A percentile compares a stretch with the other conserved stretches of the same genome.
phyloP scores from a whole-genome alignment of 2,888 invertebrate species.

The Diarsia brunnea region DNA sequence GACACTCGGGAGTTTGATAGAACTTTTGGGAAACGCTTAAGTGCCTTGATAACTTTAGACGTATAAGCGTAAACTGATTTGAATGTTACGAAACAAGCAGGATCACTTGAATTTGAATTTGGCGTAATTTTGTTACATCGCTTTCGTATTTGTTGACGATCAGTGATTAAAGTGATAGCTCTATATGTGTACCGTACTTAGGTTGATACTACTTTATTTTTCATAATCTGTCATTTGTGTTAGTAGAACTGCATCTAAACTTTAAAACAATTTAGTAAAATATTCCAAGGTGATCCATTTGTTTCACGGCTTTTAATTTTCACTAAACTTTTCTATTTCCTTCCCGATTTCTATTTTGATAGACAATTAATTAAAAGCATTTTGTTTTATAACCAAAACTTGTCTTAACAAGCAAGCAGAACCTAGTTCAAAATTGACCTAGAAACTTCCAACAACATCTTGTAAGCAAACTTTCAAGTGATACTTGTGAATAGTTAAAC shows the following conservation, averaged over 20 bases:
- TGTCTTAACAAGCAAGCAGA: constrained; percentile 3
- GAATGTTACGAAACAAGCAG: constrained; percentile 30
- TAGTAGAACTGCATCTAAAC: neutral
- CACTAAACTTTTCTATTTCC: neutral
- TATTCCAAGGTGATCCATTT: neutral
- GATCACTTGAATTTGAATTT: constrained; percentile 22
- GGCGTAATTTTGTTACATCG: neutral
- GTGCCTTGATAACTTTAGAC: constrained; percentile 41
- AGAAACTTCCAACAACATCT: constrained; percentile 42
- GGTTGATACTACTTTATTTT: too few species aligned
- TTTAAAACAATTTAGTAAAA: neutral
- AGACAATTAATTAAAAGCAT: constrained; percentile 1
- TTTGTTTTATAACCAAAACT: constrained; percentile 1
- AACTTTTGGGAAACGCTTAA: constrained; percentile 44
- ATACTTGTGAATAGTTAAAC: constrained; percentile 56
- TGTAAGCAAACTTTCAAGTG: constrained; percentile 39
- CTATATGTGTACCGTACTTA: too few species aligned
- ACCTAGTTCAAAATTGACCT: constrained; percentile 32
- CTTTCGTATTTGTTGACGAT: neutral
- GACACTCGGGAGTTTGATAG: constrained; percentile 28
- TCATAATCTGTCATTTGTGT: too few species aligned
- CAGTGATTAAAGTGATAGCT: too few species aligned
- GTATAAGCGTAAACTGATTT: constrained; percentile 34
- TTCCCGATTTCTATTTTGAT: neutral
- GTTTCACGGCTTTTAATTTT: neutral